Evolutionary conservation across 2,888 invertebrate genomes (phyloP), one percentile per base, ranked within the genome.

Genomic region (Orthonevra nobilis): DNA sequence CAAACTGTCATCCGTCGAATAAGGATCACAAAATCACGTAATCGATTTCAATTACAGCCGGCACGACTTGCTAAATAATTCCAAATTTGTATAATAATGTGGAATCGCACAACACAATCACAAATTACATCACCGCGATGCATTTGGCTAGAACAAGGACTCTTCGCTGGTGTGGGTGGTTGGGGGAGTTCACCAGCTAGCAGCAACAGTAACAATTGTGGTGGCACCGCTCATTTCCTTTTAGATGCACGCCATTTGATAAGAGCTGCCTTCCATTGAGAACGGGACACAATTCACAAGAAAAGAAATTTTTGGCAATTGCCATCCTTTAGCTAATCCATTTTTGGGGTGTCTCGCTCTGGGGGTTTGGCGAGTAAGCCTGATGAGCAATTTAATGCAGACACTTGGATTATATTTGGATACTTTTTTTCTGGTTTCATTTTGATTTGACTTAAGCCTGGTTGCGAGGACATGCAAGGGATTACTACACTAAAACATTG

Each of bases 21-120:
- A 52, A 61, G 56, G 56, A 26, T 52, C 46, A 54, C 9, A 12
- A 64, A 70, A 50, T 73, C 64, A 44, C 46, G 82, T 82, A 82
- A 83, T 84, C 83, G 83, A 84, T 83, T 83, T 82, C 83, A 84
- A 83, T 84, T 83, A 83, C 81, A 82, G 81, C 75, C 82, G 83
- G 82, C 84, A 84, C 83, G 83, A 83, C 74, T 81, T 58, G 68
- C 74, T 73, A 74, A 81, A 73, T 61, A 81, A 81, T 74, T 81
- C 74, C 68, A 74, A 81, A 81, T 81, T 81, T 74, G 63, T 64
- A n/a, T n/a, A 73, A 74, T 74, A 64, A 74, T 81, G 68, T 54
- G 61, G 68, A 79, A 79, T 79, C 79, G 79, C 73, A 54, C 72
- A 79, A 79, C 79, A 79, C 79, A 73, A 79, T 79, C 79, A 68